A percentile compares a stretch with the other conserved stretches of the same genome.
phyloP scores from a whole-genome alignment of 1,140 invertebrate species.

The Drosophila melanogaster region Release_6_plus_ISO1_MT NT_033777.3:18821001-18821500 shows the following conservation, averaged over 20 bases:
- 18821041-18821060: constrained; percentile 50
- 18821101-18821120: constrained; percentile 60
- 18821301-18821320: constrained; percentile 10
- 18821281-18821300: constrained; percentile 70
- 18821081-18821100: constrained; percentile 45
- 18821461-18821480: constrained; percentile 42
- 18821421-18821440: constrained; percentile 78
- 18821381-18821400: constrained; percentile 64
- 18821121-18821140: constrained; percentile 22
- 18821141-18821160: constrained; percentile 43
- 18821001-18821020: constrained; percentile 35
- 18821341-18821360: constrained; percentile 7
- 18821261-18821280: constrained; percentile 72
- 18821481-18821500: constrained; percentile 37
- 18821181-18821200: constrained; percentile 41
- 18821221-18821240: constrained; percentile 67
- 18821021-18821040: constrained; percentile 22
- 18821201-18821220: constrained; percentile 29
- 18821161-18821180: constrained; percentile 53
- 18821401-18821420: constrained; percentile 70
- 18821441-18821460: constrained; percentile 63
- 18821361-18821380: constrained; percentile 54
- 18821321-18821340: constrained; percentile 13
- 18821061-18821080: constrained; percentile 46
- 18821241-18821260: constrained; percentile 70